Evolutionary conservation across 2,888 invertebrate species (phyloP).

Genomic region (Dynastes maya): DNA sequence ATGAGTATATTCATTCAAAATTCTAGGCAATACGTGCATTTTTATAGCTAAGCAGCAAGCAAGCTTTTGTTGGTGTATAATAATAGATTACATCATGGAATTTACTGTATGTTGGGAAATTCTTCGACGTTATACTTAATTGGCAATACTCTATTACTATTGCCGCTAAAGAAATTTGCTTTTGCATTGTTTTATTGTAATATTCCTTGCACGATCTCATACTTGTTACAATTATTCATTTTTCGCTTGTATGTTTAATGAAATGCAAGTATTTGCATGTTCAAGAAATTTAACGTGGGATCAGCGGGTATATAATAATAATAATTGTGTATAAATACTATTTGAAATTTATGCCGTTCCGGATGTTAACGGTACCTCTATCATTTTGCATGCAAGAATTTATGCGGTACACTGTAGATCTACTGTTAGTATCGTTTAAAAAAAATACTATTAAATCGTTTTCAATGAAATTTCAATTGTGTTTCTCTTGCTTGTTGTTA

Average conservation of each 20-base stretch:
- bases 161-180: too few species aligned
- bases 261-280: conserved; percentile 26
- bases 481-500: too few species aligned
- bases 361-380: conserved; percentile 19
- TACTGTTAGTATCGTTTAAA: conserved; percentile 11
- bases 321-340: conserved; percentile 11
- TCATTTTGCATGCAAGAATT: not conserved
- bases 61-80: too few species aligned
- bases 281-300: conserved; percentile 30
- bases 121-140: too few species aligned
- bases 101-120: too few species aligned
- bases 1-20: too few species aligned
- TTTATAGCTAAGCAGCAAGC: too few species aligned
- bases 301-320: conserved; percentile 9
- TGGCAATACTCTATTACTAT: too few species aligned
- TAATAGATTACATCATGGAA: too few species aligned
- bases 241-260: not conserved
- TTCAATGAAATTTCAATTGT: too few species aligned
- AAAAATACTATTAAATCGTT: not conserved
- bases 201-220: not conserved
- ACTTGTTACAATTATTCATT: conserved; percentile 2
- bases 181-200: too few species aligned
- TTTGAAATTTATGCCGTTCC: conserved; percentile 22
- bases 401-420: conserved; percentile 18
- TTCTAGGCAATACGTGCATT: too few species aligned